These are phyloP conservation scores for Aphis craccivora DNA, from an alignment of 1,140 invertebrate genomes.

Conservation along the genomic window DNA sequence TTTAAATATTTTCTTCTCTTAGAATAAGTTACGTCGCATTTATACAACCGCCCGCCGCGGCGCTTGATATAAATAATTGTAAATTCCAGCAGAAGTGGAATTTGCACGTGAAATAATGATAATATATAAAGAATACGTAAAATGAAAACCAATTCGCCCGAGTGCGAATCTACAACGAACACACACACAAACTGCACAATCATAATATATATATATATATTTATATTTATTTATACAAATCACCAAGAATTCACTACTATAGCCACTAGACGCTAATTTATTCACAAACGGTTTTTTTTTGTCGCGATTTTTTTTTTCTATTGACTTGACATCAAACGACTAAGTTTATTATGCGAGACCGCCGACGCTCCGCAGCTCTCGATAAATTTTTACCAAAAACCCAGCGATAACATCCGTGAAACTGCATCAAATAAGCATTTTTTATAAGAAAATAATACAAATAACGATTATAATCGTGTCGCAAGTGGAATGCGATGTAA, in stretches of 20 bases:
- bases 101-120: constrained; percentile 20
- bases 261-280: constrained; percentile 17
- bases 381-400: neutral
- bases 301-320: neutral
- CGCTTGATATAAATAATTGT: constrained; percentile 14
- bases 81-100: neutral
- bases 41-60: neutral
- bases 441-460: neutral
- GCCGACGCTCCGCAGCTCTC: neutral
- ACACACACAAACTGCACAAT: neutral
- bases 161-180: neutral
- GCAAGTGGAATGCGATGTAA: neutral
- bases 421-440: neutral
- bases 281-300: neutral
- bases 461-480: neutral
- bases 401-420: neutral
- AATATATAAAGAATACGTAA: neutral
- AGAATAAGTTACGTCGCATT: neutral
- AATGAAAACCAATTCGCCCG: neutral
- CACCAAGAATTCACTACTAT: neutral
- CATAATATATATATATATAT: neutral
- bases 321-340: constrained; percentile 20
- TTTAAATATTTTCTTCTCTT: neutral
- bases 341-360: neutral
- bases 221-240: neutral